These are phyloP conservation scores for Crioceris asparagi DNA, from an alignment of 2,888 invertebrate genomes.

Conservation along the genomic window DNA sequence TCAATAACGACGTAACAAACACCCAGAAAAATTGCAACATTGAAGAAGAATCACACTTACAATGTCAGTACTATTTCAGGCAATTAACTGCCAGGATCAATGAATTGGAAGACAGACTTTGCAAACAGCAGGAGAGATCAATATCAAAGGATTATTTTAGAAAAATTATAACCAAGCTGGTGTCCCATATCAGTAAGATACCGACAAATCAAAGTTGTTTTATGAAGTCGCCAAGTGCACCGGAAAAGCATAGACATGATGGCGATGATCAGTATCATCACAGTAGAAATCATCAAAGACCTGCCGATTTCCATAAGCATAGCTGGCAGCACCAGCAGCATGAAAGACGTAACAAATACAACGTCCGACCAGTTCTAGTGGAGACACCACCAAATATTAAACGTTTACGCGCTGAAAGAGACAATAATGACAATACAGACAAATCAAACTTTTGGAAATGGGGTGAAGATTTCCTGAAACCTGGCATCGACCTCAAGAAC, in stretches of 20 bases:
- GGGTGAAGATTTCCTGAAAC: conserved; percentile 32
- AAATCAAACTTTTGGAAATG: conserved; percentile 26
- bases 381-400: too few species aligned
- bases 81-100: conserved; percentile 27
- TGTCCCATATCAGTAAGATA: conserved; percentile 17
- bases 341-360: too few species aligned
- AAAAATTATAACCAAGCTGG: conserved; percentile 33
- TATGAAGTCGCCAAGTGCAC: too few species aligned
- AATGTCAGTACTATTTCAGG: conserved; percentile 20
- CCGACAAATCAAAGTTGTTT: too few species aligned
- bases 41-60: conserved; percentile 15
- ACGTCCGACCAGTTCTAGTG: conserved; percentile 5
- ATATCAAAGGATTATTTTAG: conserved; percentile 36
- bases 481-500: conserved; percentile 32
- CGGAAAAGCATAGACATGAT: too few species aligned
- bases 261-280: too few species aligned
- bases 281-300: too few species aligned
- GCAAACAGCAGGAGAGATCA: conserved; percentile 31
- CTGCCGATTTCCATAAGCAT: too few species aligned
- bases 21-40: too few species aligned
- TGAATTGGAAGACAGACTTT: conserved; percentile 28
- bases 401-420: too few species aligned
- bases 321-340: too few species aligned
- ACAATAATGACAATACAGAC: neutral
- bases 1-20: too few species aligned